A percentile compares a stretch with the other conserved stretches of the same genome.
Evolutionary conservation across 2,888 invertebrate species (phyloP).

Genomic region (Eupithecia vulgata): DNA sequence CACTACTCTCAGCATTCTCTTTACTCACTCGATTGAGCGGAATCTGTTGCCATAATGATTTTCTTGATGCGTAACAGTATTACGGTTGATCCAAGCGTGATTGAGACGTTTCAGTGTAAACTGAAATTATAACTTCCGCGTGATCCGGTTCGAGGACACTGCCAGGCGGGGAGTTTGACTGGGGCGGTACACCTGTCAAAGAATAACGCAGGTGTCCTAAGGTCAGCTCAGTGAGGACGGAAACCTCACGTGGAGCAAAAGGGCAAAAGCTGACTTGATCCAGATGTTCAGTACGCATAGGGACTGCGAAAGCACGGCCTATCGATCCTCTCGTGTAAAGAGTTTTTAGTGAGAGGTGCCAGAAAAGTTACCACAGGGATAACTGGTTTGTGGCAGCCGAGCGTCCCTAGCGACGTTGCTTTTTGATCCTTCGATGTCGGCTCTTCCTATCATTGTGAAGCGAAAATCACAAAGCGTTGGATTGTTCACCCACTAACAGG

Average conservation of each 20-base stretch:
- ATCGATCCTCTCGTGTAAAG: conserved; percentile 85
- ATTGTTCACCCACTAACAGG: conserved; percentile 88
- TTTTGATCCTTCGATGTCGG: conserved; percentile 90
- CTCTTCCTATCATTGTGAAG: conserved; percentile 90
- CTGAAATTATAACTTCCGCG: conserved; percentile 50
- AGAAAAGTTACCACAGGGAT: conserved; percentile 86
- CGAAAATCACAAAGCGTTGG: conserved; percentile 88
- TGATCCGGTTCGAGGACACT: conserved; percentile 84
- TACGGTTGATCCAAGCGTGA: no score
- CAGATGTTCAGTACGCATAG: conserved; percentile 86
- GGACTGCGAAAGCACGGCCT: conserved; percentile 87
- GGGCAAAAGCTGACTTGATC: conserved; percentile 88
- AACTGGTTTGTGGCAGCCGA: conserved; percentile 87
- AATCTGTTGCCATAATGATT: no score
- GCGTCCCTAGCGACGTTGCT: conserved; percentile 87
- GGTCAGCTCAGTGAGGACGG: conserved; percentile 53
- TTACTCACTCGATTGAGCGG: no score
- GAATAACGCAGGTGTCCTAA: conserved; percentile 86
- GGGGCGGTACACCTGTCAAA: conserved; percentile 88
- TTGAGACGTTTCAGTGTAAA: no score
- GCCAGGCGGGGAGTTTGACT: conserved; percentile 87
- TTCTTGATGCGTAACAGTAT: no score
- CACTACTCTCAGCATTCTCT: no score
- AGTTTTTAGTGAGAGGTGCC: conserved; percentile 86
- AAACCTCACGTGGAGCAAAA: conserved; percentile 56